Evolutionary conservation across 2,888 invertebrate genomes (phyloP).

Genomic region (Deroplatys truncata): DNA sequence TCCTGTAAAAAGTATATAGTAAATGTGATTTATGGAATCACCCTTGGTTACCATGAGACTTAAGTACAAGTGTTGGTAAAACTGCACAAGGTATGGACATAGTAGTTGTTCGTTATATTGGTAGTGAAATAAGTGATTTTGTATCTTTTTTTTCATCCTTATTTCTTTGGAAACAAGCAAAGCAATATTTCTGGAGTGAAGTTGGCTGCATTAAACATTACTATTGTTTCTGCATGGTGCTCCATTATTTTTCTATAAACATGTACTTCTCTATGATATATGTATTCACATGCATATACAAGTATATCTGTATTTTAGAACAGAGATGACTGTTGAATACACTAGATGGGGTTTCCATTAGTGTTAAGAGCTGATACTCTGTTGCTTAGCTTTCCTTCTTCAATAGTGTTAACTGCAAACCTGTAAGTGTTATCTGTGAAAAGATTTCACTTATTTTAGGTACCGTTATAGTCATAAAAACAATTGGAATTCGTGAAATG

Average conservation of each 20-base stretch:
- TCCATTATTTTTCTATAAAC: slow-evolving; percentile 5
- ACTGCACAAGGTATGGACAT: not conserved
- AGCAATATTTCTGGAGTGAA: slow-evolving; percentile 11
- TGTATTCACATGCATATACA: not conserved
- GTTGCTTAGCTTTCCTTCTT: not conserved
- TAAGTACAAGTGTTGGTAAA: slow-evolving; percentile 4
- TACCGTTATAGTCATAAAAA: not conserved
- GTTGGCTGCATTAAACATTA: not conserved
- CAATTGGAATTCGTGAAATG: not conserved
- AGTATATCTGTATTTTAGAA: not conserved
- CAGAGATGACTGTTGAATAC: not conserved
- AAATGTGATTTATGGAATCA: not conserved
- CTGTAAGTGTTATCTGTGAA: not conserved
- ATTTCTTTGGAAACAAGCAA: not conserved
- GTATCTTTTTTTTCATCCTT: not conserved
- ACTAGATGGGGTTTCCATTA: not conserved
- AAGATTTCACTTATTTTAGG: not conserved
- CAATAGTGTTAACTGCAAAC: not conserved
- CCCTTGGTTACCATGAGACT: not conserved
- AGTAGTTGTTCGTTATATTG: not conserved
- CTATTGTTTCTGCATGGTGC: not conserved
- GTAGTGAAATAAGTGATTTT: not conserved
- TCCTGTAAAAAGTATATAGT: not conserved
- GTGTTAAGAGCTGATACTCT: not conserved
- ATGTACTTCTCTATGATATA: not conserved